phyloP scores from a whole-genome alignment of 2,113 vertebrate genomes.

The Microtus ochrogaster region DNA sequence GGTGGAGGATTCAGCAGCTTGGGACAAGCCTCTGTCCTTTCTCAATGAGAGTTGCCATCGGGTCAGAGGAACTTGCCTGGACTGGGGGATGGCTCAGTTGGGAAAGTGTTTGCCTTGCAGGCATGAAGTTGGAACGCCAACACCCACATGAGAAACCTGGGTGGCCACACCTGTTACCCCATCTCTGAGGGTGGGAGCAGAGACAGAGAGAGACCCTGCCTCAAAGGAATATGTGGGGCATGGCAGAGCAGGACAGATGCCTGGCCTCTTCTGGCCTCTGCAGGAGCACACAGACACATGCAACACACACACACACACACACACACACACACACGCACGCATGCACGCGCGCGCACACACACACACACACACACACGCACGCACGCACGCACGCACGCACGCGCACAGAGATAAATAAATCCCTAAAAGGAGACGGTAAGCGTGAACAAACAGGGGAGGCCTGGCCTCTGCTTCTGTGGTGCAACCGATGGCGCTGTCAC shows the following conservation, averaged over 20 bases:
- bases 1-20: not conserved
- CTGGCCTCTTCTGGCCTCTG: not conserved
- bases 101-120: no score
- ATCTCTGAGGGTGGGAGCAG: not conserved
- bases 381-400: not conserved
- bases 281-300: not conserved
- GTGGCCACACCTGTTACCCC: not conserved
- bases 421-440: not conserved
- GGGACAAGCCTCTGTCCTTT: not conserved
- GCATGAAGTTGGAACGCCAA: not conserved
- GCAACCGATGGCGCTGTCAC: not conserved
- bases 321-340: no score
- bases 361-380: not conserved
- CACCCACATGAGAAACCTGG: not conserved
- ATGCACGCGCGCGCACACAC: no score
- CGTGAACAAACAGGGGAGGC: not conserved
- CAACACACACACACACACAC: no score
- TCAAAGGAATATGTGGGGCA: not conserved
- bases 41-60: not conserved
- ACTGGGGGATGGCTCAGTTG: not conserved
- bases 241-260: not conserved
- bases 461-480: rapidly evolving
- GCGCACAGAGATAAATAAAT: no score
- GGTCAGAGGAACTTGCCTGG: not conserved
- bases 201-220: not conserved